Evolutionary conservation across 2,113 vertebrate species (phyloP), one percentile per base, ranked within the genome.

Genomic region (Neolamprologus brichardi): DNA sequence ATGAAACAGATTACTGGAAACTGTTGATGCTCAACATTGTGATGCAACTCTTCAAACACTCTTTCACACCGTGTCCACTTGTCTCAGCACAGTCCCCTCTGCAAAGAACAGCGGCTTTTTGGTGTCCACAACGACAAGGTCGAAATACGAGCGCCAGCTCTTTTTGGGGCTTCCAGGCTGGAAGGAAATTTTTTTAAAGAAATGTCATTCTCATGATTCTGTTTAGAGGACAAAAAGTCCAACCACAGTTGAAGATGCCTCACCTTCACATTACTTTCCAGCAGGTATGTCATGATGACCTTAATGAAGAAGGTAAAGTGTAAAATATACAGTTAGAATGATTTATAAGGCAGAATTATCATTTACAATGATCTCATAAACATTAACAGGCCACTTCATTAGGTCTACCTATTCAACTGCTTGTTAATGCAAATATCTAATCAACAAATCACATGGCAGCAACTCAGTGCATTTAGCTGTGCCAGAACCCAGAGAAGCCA

Each of bases 121-220:
- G 1, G 96, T 97, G 82, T 98, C 97, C 82, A 98, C 98, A 30
- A 98, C 95, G 0, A 97, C 94, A 49, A 97, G 95, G 89, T 98
- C 96, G 0, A 98, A 98, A 85, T 90, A 98, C 53, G 96, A 94
- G 13, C 94, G 95, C 98, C 97, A 98, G 6, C 94, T 78, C 2
- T 28, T 89, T 46, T 67, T 93, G 0, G 53, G 88, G 64, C 51
- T 62, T 6, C 83, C 85, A 0, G 82, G 28, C 97, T 97, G 41
- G 15, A 75, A n/a, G 60, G 6, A 90, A 25, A 46, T 46, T 46
- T 46, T 2, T 46, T 17, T 7, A 46, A 46, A 46, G 44, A 46
- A 54, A 60, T 5, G 14, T 58, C 39, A 28, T 41, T 53, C 6
- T 17, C 2, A 8, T 6, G 34, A 84, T 20, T 30, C 2, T 17